Percentiles rank a stretch among this genome's conserved stretches.
Conservation (phyloP, 1,140 invertebrate species). For the Neuroterus valhalla region DNA sequence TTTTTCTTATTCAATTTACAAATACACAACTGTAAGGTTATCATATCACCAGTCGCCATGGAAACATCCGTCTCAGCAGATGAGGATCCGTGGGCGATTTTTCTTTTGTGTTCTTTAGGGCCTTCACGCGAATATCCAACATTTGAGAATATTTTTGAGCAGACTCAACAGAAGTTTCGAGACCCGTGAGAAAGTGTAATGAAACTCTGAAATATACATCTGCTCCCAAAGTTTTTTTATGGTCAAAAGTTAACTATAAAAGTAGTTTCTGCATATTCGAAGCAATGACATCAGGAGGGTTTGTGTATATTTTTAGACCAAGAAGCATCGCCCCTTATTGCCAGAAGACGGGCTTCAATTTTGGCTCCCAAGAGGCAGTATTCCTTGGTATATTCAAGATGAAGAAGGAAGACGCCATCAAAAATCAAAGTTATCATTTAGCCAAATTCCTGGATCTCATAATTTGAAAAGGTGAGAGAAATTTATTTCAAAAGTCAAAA, state of each 20-base stretch:
- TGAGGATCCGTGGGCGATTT: neutral
- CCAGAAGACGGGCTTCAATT: conserved; percentile 24
- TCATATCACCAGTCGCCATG: neutral
- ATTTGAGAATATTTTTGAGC: neutral
- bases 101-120: neutral
- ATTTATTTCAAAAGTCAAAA: neutral
- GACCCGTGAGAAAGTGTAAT: neutral
- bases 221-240: neutral
- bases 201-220: neutral
- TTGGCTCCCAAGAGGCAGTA: conserved; percentile 16
- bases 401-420: conserved; percentile 24
- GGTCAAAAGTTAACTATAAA: neutral
- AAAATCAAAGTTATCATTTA: neutral
- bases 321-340: conserved; percentile 24
- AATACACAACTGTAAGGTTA: neutral
- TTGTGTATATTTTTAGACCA: conserved; percentile 12
- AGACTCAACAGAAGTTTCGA: neutral
- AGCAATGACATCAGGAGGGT: neutral
- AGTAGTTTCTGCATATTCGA: conserved; percentile 12
- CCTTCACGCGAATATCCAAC: neutral
- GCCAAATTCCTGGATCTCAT: conserved; percentile 4
- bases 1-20: neutral
- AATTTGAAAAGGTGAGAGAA: neutral
- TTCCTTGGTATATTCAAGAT: conserved; percentile 14
- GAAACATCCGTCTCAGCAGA: neutral